Evolutionary conservation across 2,888 invertebrate genomes (phyloP).

Genomic region (Oxytorus armatus): DNA sequence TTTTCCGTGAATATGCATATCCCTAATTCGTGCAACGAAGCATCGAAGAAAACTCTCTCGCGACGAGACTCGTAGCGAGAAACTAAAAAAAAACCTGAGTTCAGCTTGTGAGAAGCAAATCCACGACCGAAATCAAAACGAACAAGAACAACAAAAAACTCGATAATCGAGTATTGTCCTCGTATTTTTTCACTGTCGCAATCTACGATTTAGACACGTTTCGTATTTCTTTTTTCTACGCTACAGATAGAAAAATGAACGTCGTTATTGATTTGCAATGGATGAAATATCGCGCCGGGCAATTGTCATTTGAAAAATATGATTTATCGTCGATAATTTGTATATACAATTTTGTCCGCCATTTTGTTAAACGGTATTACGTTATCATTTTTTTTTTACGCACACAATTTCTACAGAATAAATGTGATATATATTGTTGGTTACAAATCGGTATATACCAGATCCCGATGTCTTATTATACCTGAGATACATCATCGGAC

Average conservation of each 20-base stretch:
- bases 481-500: slow-evolving; percentile 16
- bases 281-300: slow-evolving; percentile 20
- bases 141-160: too few species aligned
- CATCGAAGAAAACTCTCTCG: slow-evolving; percentile 14
- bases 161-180: slow-evolving; percentile 34
- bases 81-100: slow-evolving; percentile 7
- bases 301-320: slow-evolving; percentile 28
- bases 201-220: slow-evolving; percentile 30
- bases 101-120: slow-evolving; percentile 17
- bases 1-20: slow-evolving; percentile 73
- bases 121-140: slow-evolving; percentile 56
- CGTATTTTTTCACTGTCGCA: slow-evolving; percentile 44
- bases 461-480: not conserved
- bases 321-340: slow-evolving; percentile 34
- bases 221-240: slow-evolving; percentile 14
- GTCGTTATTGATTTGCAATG: slow-evolving; percentile 14
- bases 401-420: slow-evolving; percentile 57
- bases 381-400: slow-evolving; percentile 54
- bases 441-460: slow-evolving; percentile 33
- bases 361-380: slow-evolving; percentile 12
- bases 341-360: slow-evolving; percentile 13
- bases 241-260: slow-evolving; percentile 2
- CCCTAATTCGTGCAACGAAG: slow-evolving; percentile 57
- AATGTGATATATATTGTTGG: slow-evolving; percentile 57
- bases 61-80: too few species aligned